Percentiles rank a stretch among this genome's conserved stretches.
Evolutionary conservation across 2,888 invertebrate species (phyloP).

Genomic region (Calliscelio sp.): DNA sequence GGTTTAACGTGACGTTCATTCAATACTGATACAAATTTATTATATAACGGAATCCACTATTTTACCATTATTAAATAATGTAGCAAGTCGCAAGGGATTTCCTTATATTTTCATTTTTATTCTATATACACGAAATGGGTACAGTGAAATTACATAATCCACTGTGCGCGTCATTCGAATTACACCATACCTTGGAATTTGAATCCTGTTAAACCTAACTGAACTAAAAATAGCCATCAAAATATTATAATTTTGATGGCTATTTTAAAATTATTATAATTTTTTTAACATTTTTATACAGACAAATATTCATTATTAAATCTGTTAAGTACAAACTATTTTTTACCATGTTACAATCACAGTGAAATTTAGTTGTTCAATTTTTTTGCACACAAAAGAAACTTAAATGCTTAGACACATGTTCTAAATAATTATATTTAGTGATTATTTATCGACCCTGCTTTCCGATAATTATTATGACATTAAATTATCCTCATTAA

Average conservation of each 20-base stretch:
- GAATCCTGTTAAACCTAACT: slow-evolving; percentile 7
- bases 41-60: slow-evolving; percentile 39
- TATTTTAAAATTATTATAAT: too few relatives aligned
- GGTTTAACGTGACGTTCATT: slow-evolving; percentile 17
- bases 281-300: too few relatives aligned
- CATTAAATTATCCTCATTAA: slow-evolving; percentile 10
- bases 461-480: slow-evolving; percentile 7
- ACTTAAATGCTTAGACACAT: not conserved
- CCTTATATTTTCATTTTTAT: not conserved
- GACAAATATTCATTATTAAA: too few relatives aligned
- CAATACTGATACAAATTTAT: slow-evolving; percentile 10
- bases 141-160: slow-evolving; percentile 40
- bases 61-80: slow-evolving; percentile 36
- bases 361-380: not conserved
- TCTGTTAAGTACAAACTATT: not conserved
- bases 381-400: not conserved
- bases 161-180: slow-evolving; percentile 42
- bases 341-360: not conserved
- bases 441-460: slow-evolving; percentile 1
- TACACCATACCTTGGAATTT: slow-evolving; percentile 41
- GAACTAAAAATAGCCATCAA: not conserved
- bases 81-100: slow-evolving; percentile 30
- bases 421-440: not conserved
- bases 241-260: not conserved
- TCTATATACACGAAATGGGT: slow-evolving; percentile 27